phyloP scores from a whole-genome alignment of 2,797 vertebrate genomes.

The Coregonus sp. region DNA sequence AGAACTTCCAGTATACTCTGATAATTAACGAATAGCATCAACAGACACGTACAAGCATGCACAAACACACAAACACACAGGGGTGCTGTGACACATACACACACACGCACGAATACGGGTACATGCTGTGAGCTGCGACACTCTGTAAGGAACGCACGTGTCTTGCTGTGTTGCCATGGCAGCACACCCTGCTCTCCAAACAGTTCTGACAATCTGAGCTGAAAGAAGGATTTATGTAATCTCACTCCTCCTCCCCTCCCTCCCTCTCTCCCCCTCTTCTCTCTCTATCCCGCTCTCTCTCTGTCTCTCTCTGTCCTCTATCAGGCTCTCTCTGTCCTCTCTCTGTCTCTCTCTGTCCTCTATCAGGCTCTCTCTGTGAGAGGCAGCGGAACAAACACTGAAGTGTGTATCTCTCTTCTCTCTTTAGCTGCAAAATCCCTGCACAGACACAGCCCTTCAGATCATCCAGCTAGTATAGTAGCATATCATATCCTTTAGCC shows the following conservation, averaged over 20 bases:
- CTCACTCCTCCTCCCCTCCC: background rate
- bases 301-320: background rate
- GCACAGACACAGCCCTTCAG: background rate
- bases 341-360: background rate
- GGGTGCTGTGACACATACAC: conserved; percentile 7
- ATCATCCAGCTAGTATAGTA: background rate
- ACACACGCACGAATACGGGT: background rate
- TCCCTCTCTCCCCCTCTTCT: conserved; percentile 7
- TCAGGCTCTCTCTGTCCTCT: background rate
- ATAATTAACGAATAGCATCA: background rate
- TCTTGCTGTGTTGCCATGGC: conserved; percentile 77
- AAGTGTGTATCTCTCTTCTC: background rate
- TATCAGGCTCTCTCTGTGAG: background rate
- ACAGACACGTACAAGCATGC: background rate
- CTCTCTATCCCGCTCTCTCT: background rate
- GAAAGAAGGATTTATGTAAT: conserved; percentile 65
- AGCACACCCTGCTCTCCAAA: conserved; percentile 70
- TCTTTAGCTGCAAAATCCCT: background rate
- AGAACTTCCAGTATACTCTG: background rate
- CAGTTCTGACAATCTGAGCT: conserved; percentile 65
- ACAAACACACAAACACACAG: conserved; percentile 8
- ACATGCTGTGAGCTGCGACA: conserved; percentile 48
- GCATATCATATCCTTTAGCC: background rate
- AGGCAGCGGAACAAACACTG: background rate
- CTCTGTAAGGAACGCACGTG: conserved; percentile 55